Evolutionary conservation across 2,888 invertebrate genomes (phyloP).

Genomic region (Enchytraeus crypticus): DNA sequence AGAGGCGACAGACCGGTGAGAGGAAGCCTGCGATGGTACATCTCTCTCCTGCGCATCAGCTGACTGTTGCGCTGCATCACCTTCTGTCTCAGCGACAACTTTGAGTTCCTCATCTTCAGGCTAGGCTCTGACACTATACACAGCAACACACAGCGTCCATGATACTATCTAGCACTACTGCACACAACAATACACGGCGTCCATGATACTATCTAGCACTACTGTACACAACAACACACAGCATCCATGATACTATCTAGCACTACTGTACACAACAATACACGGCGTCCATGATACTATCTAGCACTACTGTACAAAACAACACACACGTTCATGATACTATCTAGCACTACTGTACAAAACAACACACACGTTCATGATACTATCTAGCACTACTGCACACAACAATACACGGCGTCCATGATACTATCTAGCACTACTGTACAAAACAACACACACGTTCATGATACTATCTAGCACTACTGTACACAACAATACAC

Average conservation of each 20-base stretch:
- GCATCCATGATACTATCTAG: neutral
- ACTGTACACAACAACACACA: neutral
- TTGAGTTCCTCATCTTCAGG: slow-evolving; percentile 20
- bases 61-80: slow-evolving; percentile 21
- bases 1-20: neutral
- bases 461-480: neutral
- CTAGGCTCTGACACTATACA: slow-evolving; percentile 24
- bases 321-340: neutral
- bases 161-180: neutral
- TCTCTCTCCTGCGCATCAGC: slow-evolving; percentile 15
- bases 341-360: neutral
- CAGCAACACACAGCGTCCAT: neutral
- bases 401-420: neutral
- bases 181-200: neutral
- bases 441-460: no score
- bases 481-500: no score
- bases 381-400: neutral
- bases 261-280: neutral
- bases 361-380: neutral
- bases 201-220: neutral
- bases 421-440: no score
- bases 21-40: slow-evolving; percentile 5
- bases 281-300: neutral
- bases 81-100: slow-evolving; percentile 19
- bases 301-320: neutral